Base-by-base conservation (phyloP, 2,113 vertebrate species). In the Pithys albifrons region DNA sequence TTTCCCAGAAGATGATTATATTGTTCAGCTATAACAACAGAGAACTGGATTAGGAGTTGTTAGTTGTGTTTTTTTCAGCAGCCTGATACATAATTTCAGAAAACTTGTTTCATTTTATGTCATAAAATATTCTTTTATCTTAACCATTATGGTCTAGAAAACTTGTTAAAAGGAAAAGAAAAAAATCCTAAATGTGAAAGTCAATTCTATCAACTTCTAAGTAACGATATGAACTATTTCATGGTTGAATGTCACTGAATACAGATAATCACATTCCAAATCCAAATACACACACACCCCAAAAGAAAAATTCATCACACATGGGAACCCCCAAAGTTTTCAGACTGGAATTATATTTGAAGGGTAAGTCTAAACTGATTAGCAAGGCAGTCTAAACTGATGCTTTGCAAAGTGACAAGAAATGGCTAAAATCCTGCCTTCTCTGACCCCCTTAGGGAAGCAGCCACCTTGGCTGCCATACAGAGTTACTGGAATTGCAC, bases 381-480 rank as follows among this genome's bases (percentile, higher is more conserved):
- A 96, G 93, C 58, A 96, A 95, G 86, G 85, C 33, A 93, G 61
- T 86, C 37, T 96, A 82, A 97, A 97, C 81, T 91, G 48, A 95
- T 94, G 49, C 45, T 70, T 97, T 89, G 93, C 70, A 94, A 95
- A 85, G 87, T 90, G 91, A 97, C 91, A 97, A 95, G 95, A 92
- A 85, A 96, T 91, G 89, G 95, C 87, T 96, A 93, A 97, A 97
- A 97, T 97, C 88, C 97, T 97, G 88, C 93, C 97, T 97, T 95
- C 97, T 97, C 89, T 96, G 84, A 97, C 67, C 23, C 95, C 95
- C 88, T 58, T 43, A 82, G 94, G 97, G 96, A 95, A 97, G 81
- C 83, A 96, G 90, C 92, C 96, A 97, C 90, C 61, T 97, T 95
- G 89, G 88, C 97, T 98, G 98, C 93, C 98, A 98, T 88, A 86